Evolutionary conservation across 2,888 invertebrate genomes (phyloP).

Genomic region (Chirona hameri): DNA sequence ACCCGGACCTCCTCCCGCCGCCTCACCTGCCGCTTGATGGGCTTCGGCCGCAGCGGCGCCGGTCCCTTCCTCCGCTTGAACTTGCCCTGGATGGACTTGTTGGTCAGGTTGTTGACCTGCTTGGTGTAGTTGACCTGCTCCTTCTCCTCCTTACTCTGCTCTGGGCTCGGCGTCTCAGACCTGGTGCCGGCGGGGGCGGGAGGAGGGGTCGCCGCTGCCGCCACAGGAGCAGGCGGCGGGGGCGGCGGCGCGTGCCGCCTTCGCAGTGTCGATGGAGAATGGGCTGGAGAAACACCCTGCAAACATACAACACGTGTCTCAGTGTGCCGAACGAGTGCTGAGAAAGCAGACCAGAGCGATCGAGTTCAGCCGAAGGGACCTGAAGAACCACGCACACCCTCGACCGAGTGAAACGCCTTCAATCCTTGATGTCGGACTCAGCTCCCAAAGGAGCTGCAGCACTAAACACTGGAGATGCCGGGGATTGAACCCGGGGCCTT

Average conservation of each 20-base stretch:
- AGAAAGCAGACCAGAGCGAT: no score
- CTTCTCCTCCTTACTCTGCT: conserved; percentile 25
- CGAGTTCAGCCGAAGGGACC: no score
- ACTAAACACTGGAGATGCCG: conserved; percentile 23
- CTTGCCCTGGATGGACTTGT: conserved; percentile 55
- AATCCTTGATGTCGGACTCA: no score
- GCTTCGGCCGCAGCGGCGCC: conserved; percentile 69
- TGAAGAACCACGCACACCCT: no score
- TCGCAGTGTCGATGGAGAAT: conserved; percentile 49
- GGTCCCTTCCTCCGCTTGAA: conserved; percentile 76
- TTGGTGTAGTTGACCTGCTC: conserved; percentile 14
- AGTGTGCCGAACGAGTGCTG: no score
- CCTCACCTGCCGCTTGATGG: conserved; percentile 55
- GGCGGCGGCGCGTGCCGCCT: conserved; percentile 64
- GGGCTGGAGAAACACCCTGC: neutral
- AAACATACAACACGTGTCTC: neutral
- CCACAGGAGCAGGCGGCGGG: conserved; percentile 37
- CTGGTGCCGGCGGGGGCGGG: neutral
- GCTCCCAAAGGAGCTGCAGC: no score
- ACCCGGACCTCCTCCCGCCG: no score
- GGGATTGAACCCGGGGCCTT: conserved; percentile 39
- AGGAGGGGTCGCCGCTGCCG: no score
- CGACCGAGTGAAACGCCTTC: no score
- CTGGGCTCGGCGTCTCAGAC: neutral
- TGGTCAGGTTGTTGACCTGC: neutral